phyloP scores from a whole-genome alignment of 2,888 invertebrate genomes.

The Dynastes grantii region DNA sequence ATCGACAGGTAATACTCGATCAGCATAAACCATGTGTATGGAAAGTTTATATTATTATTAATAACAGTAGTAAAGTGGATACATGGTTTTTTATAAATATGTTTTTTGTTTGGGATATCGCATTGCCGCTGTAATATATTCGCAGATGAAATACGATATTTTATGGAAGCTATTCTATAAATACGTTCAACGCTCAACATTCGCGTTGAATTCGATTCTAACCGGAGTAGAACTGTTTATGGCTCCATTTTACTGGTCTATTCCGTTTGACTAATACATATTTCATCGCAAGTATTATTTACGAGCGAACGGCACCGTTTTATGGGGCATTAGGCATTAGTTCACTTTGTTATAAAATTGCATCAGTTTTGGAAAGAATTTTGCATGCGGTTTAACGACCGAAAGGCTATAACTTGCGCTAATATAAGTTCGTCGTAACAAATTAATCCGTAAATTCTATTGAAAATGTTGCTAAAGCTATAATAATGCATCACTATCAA shows the following conservation, averaged over 20 bases:
- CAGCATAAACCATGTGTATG: too few species aligned
- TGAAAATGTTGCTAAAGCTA: too few species aligned
- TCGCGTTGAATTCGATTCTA: background rate
- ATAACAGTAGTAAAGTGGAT: too few species aligned
- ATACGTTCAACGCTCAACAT: background rate
- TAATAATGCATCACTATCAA: too few species aligned
- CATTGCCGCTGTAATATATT: background rate
- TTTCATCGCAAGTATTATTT: constrained; percentile 15
- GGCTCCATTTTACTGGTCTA: background rate
- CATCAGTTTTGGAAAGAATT: background rate
- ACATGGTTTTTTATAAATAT: too few species aligned
- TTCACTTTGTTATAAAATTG: constrained; percentile 5
- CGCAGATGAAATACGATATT: constrained; percentile 16
- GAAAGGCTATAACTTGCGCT: too few species aligned
- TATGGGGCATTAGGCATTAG: background rate
- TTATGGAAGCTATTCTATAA: constrained; percentile 19
- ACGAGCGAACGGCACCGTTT: background rate
- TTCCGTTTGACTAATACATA: constrained; percentile 8
- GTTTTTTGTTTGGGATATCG: background rate
- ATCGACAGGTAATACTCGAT: too few species aligned
- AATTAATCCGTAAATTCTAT: too few species aligned
- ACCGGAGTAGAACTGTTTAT: constrained; percentile 16
- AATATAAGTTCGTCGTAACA: too few species aligned
- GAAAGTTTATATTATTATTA: too few species aligned
- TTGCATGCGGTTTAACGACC: too few species aligned